Conservation (phyloP, 1,140 invertebrate species). For the Drosophila pandora region DNA sequence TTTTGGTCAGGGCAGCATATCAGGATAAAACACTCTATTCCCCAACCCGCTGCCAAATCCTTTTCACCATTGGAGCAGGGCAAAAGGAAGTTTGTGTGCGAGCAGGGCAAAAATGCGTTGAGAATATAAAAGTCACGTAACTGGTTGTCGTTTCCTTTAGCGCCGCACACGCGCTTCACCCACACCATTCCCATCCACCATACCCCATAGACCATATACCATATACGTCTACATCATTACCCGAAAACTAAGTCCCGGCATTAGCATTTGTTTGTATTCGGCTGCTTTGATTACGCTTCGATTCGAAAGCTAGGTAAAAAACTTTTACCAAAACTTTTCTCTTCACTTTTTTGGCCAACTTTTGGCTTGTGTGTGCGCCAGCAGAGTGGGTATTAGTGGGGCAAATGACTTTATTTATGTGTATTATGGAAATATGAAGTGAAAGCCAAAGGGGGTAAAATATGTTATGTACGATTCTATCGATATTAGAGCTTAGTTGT, state of each 20-base stretch:
- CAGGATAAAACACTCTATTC: constrained; percentile 50
- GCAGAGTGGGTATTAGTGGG: constrained; percentile 44
- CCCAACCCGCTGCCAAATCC: constrained; percentile 33
- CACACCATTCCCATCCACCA: constrained; percentile 26
- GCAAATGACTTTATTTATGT: constrained; percentile 77
- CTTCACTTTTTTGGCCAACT: constrained; percentile 38
- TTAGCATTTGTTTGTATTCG: constrained; percentile 78
- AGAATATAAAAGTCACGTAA: constrained; percentile 81
- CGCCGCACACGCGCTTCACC: constrained; percentile 58
- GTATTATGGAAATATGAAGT: constrained; percentile 70
- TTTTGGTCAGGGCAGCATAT: constrained; percentile 27
- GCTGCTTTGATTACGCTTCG: constrained; percentile 78
- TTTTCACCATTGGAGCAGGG: constrained; percentile 4
- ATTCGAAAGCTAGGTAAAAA: constrained; percentile 70
- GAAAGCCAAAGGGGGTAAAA: constrained; percentile 55
- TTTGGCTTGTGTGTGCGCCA: constrained; percentile 14
- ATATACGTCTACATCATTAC: constrained; percentile 30
- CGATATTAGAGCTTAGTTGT: constrained; percentile 32
- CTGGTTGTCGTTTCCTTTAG: constrained; percentile 72
- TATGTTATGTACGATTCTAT: constrained; percentile 24
- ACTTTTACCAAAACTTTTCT: constrained; percentile 64
- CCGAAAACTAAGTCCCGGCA: constrained; percentile 57
- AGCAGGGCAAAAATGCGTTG: constrained; percentile 62
- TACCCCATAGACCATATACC: constrained; percentile 20
- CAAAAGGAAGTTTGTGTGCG: constrained; percentile 5